These are phyloP conservation scores for Steinernema carpocapsae DNA, from an alignment of 2,888 invertebrate genomes.

Conservation along the genomic window DNA sequence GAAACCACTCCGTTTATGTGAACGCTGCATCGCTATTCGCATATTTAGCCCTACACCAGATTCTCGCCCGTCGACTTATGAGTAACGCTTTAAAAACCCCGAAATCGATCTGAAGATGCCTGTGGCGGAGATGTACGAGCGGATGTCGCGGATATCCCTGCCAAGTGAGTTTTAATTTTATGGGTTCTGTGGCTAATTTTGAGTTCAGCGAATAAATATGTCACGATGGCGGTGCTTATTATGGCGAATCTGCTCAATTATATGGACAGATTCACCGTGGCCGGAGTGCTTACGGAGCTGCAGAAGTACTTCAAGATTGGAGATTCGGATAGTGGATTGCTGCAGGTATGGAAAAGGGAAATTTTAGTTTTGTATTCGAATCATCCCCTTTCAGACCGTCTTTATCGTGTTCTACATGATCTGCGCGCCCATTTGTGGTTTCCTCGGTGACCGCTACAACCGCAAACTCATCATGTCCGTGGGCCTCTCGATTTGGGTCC, in stretches of 20 bases:
- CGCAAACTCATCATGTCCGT: slow-evolving; percentile 85
- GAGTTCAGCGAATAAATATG: not conserved
- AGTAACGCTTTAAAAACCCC: too few relatives aligned
- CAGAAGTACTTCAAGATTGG: slow-evolving; percentile 78
- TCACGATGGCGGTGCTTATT: slow-evolving; percentile 31
- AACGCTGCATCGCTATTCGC: too few relatives aligned
- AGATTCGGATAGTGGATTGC: slow-evolving; percentile 82
- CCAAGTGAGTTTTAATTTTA: too few relatives aligned
- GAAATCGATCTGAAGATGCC: too few relatives aligned
- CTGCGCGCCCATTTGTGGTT: slow-evolving; percentile 94
- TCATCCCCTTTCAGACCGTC: slow-evolving; percentile 79
- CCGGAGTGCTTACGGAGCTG: slow-evolving; percentile 76
- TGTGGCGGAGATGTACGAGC: too few relatives aligned
- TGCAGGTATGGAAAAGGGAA: slow-evolving; percentile 72
- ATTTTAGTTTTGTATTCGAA: not conserved
- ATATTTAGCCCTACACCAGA: too few relatives aligned
- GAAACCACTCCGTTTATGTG: too few relatives aligned
- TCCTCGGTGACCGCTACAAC: slow-evolving; percentile 86
- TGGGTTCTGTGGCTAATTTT: too few relatives aligned
- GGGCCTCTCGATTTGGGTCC: slow-evolving; percentile 89
- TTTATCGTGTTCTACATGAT: slow-evolving; percentile 96
- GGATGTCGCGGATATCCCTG: too few relatives aligned
- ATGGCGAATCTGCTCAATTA: slow-evolving; percentile 87
- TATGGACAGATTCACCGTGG: slow-evolving; percentile 96
- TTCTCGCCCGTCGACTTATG: too few relatives aligned